These are phyloP conservation scores for Anolis carolinensis DNA, from an alignment of 2,113 vertebrate genomes.

Conservation along the genomic window DNA sequence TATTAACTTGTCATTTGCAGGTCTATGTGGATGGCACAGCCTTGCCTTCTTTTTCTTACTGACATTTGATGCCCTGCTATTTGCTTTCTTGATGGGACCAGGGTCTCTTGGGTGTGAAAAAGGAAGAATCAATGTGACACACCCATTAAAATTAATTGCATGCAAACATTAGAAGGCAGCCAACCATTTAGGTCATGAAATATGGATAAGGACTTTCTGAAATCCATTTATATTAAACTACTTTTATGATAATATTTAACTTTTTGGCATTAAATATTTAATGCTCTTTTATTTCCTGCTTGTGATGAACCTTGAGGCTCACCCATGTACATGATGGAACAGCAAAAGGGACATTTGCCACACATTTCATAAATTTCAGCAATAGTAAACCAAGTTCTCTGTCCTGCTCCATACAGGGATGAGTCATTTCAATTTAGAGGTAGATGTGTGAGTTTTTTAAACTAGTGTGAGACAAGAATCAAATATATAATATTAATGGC, in stretches of 20 bases:
- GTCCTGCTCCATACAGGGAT: neutral
- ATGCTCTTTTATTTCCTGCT: constrained; percentile 56
- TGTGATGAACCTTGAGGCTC: constrained; percentile 53
- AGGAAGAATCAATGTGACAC: constrained; percentile 59
- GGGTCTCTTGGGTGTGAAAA: constrained; percentile 48
- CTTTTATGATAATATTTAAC: constrained; percentile 82
- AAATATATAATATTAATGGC: neutral
- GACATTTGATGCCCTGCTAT: constrained; percentile 58
- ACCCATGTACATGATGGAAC: constrained; percentile 16
- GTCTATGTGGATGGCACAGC: constrained; percentile 28
- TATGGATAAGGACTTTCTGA: constrained; percentile 77
- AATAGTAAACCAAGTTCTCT: neutral
- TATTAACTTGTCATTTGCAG: constrained; percentile 69
- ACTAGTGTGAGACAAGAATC: neutral
- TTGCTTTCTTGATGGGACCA: constrained; percentile 57
- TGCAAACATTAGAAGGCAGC: constrained; percentile 75
- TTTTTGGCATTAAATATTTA: constrained; percentile 79
- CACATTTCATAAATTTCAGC: neutral
- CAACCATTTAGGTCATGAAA: constrained; percentile 73
- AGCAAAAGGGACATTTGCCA: constrained; percentile 7
- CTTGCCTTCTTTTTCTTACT: constrained; percentile 50
- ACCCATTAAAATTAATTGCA: constrained; percentile 80
- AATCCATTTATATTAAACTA: constrained; percentile 82
- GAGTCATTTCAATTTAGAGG: neutral
- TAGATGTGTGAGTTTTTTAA: neutral